These are phyloP conservation scores for Pachyuromys duprasi DNA, from an alignment of 2,797 vertebrate genomes.

Conservation along the genomic window DNA sequence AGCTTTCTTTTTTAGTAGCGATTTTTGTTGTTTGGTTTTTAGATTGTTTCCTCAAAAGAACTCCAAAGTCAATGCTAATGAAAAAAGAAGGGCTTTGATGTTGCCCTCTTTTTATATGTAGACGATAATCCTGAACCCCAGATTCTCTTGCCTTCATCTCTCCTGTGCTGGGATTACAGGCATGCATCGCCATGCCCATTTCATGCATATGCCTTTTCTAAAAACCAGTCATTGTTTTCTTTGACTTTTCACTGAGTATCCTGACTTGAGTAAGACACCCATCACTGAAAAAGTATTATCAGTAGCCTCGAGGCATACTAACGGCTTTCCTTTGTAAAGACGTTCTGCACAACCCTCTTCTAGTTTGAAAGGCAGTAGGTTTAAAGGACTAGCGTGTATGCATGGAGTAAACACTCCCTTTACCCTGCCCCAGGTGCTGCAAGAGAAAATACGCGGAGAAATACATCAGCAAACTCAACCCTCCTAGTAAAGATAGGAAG, in stretches of 20 bases:
- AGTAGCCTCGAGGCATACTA: background rate
- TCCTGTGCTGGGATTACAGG: background rate
- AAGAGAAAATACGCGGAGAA: constrained; percentile 20
- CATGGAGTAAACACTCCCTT: constrained; percentile 38
- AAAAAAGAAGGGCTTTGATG: constrained; percentile 30
- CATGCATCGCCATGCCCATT: background rate
- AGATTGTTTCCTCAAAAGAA: background rate
- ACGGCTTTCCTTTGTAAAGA: constrained; percentile 16
- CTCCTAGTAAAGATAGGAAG: background rate
- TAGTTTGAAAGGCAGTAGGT: constrained; percentile 43
- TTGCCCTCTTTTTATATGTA: background rate
- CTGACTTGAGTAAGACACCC: constrained; percentile 40
- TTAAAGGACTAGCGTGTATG: background rate
- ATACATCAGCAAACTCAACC: background rate
- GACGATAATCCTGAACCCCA: background rate
- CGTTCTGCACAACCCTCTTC: constrained; percentile 17
- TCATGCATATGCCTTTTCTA: background rate
- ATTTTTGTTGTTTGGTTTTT: constrained; percentile 64
- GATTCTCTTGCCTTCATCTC: background rate
- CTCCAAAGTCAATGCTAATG: constrained; percentile 51
- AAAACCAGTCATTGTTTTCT: constrained; percentile 33
- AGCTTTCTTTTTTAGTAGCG: constrained; percentile 41
- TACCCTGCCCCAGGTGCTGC: constrained; percentile 11
- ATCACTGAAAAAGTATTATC: constrained; percentile 8
- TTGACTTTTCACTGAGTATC: constrained; percentile 29